Percentiles rank a stretch among this genome's conserved stretches.
phyloP scores from a whole-genome alignment of 2,888 invertebrate genomes.

The Eucera pruinosa region DNA sequence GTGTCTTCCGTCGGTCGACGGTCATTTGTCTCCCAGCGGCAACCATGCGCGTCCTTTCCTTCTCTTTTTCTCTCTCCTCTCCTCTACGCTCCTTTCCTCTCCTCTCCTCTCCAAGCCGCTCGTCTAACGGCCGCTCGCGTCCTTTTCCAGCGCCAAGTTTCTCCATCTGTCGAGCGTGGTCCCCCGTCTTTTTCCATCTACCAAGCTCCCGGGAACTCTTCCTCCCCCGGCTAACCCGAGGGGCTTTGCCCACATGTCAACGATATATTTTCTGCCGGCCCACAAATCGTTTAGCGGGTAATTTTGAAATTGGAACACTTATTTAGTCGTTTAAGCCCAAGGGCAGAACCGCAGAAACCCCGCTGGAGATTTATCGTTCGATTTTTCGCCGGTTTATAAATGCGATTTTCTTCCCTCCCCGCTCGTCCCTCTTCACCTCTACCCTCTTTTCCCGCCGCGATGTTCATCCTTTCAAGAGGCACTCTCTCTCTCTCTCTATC shows the following conservation, averaged over 20 bases:
- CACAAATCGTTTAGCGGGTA: constrained; percentile 84
- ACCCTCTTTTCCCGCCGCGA: background rate
- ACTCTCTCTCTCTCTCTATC: too few relatives aligned
- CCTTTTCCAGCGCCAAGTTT: too few relatives aligned
- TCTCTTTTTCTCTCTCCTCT: constrained; percentile 48
- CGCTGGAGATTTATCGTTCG: constrained; percentile 74
- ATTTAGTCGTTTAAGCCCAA: constrained; percentile 83
- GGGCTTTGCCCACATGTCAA: constrained; percentile 81
- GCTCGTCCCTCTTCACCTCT: too few relatives aligned
- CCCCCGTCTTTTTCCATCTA: constrained; percentile 44
- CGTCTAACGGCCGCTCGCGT: too few relatives aligned
- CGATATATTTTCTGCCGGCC: constrained; percentile 83
- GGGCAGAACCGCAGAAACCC: constrained; percentile 73
- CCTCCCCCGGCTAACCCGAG: constrained; percentile 70
- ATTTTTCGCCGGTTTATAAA: constrained; percentile 70
- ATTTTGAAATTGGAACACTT: constrained; percentile 84
- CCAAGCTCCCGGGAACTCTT: constrained; percentile 57
- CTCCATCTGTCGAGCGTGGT: constrained; percentile 38
- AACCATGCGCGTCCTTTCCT: constrained; percentile 59
- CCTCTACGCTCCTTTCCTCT: too few relatives aligned
- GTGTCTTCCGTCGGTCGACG: constrained; percentile 77
- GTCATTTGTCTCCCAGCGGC: constrained; percentile 81
- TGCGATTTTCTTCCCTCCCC: constrained; percentile 47
- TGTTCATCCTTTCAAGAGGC: background rate
- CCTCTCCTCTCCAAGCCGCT: too few relatives aligned